These are phyloP conservation scores for Acromyrmex charruanus DNA, from an alignment of 1,140 invertebrate species.

Conservation along the genomic window DNA sequence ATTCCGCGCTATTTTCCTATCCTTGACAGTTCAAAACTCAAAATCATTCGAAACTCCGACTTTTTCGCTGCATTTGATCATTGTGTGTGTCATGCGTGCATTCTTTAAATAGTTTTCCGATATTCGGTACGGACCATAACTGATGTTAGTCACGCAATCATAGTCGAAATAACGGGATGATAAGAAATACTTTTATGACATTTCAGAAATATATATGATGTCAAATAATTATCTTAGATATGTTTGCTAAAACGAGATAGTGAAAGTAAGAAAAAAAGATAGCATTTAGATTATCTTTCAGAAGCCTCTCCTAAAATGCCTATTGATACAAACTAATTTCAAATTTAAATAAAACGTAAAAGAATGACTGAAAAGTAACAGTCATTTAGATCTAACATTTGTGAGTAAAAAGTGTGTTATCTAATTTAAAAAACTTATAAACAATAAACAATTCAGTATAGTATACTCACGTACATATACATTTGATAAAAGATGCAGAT, in stretches of 20 bases:
- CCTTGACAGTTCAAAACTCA: not conserved
- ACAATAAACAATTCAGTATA: not conserved
- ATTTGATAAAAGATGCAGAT: not conserved
- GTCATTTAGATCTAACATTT: not conserved
- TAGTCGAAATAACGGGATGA: not conserved
- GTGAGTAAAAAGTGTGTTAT: not conserved
- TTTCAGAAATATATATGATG: not conserved
- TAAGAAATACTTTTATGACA: not conserved
- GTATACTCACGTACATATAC: not conserved
- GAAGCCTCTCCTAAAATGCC: not conserved
- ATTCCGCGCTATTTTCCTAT: slow-evolving; percentile 18
- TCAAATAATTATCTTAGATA: not conserved
- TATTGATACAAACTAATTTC: not conserved
- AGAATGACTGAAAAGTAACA: not conserved
- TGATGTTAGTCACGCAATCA: not conserved
- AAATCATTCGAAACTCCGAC: not conserved
- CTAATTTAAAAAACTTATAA: not conserved
- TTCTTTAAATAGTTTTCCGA: not conserved
- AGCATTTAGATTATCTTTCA: not conserved
- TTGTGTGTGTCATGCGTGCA: not conserved
- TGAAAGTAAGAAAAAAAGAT: not conserved
- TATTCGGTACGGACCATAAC: not conserved
- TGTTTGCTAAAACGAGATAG: not conserved
- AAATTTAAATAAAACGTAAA: not conserved
- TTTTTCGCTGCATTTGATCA: not conserved